Evolutionary conservation across 2,113 vertebrate species (phyloP), one percentile per base, ranked within the genome.

Genomic region (Micromys minutus): DNA sequence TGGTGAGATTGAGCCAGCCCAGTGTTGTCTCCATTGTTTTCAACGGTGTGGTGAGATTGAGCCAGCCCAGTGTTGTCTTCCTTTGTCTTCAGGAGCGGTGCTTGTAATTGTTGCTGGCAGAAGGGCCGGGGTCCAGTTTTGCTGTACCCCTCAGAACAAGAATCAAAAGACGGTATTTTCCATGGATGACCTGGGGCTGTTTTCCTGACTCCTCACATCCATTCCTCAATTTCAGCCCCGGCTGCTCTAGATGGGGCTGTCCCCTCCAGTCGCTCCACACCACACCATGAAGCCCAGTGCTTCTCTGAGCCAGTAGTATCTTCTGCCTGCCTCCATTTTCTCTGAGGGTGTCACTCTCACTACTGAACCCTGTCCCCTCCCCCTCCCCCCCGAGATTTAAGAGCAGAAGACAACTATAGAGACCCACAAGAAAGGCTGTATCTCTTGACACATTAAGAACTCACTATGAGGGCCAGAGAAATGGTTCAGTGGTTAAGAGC

Each of bases 1-100:
- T 24, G 11, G 45, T 34, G 19, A 45, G 13, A 10, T 7, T 0
- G 19, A 19, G n/a, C n/a, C n/a, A n/a, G n/a, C n/a, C n/a, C n/a
- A n/a, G n/a, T n/a, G n/a, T n/a, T n/a, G n/a, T n/a, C n/a, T n/a
- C n/a, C n/a, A n/a, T n/a, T n/a, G n/a, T n/a, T n/a, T n/a, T n/a
- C 31, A 31, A 5, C n/a, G 3, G 19, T 5, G 83, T 24, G 11
- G 45, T 34, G 19, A 45, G 13, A 10, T 7, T 0, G 19, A 19
- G 1, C 29, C 2, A 45, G 61, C 34, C 52, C 8, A 6, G 36
- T 26, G 3, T 7, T 1, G 5, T 5, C 24, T 59, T 22, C 55
- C 21, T 7, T 17, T 1, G 10, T 34, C 39, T 8, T 67, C 34
- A 15, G 31, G 50, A 39, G 34, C 22, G 31, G 29, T 22, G 84